Evolutionary conservation across 2,888 invertebrate genomes (phyloP).

Genomic region (Dryocosmus kuriphilus): DNA sequence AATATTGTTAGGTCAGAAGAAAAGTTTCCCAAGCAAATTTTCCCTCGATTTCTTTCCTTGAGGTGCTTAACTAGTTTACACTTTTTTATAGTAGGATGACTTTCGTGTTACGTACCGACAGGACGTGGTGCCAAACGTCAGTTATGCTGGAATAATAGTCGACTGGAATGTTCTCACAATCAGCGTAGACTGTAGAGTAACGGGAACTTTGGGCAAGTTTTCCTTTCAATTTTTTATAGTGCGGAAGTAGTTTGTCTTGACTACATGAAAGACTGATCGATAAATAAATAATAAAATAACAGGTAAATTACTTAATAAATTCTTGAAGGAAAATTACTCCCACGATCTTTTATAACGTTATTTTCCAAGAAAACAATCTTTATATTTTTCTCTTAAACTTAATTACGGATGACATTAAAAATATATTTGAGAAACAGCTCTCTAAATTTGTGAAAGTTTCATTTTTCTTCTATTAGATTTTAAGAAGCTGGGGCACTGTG

Average conservation of each 20-base stretch:
- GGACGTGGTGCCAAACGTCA: slow-evolving; percentile 36
- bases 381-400: background rate
- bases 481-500: too few relatives aligned
- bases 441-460: too few relatives aligned
- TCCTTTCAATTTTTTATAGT: slow-evolving; percentile 31
- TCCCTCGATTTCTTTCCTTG: background rate
- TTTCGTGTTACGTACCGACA: slow-evolving; percentile 1
- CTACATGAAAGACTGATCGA: background rate
- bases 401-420: too few relatives aligned
- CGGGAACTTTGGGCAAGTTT: slow-evolving; percentile 27
- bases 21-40: background rate
- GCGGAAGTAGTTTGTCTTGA: slow-evolving; percentile 20
- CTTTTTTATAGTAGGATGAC: slow-evolving; percentile 16
- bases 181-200: slow-evolving; percentile 30
- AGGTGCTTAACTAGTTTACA: background rate
- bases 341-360: background rate
- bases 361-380: background rate
- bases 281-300: background rate
- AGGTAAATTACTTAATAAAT: background rate
- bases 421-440: too few relatives aligned
- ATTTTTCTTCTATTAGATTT: too few relatives aligned
- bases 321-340: background rate
- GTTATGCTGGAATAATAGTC: slow-evolving; percentile 28
- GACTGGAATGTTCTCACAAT: slow-evolving; percentile 37
- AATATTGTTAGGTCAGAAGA: background rate